Base-by-base conservation (phyloP, 2,888 invertebrate genomes). In the Microdon myrmicae region DNA sequence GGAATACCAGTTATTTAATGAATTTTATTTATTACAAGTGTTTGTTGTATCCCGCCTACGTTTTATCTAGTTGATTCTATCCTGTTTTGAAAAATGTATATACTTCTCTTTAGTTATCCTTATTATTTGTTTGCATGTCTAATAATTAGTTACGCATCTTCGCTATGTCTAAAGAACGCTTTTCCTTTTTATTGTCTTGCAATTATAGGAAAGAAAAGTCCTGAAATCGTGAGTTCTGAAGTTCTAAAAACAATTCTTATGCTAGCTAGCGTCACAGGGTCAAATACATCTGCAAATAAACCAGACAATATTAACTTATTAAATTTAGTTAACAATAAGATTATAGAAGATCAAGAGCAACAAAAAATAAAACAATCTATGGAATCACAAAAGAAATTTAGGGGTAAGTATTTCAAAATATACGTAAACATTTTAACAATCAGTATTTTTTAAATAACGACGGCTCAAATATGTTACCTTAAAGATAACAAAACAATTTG, bases 161-260 rank as follows among this genome's bases (percentile, higher is more conserved):
- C n/a, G n/a, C n/a, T n/a, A n/a, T n/a, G n/a, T n/a, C n/a, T n/a
- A n/a, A n/a, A n/a, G n/a, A n/a, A 10, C 5, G 5, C n/a, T 9
- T 9, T 8, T 7, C 6, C n/a, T 29, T 5, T 9, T 29, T 8
- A 47, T 12, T 19, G 17, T 12, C 20, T 35, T n/a, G 14, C 7
- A 32, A 66, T 12, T 61, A 54, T 16, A 73, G 74, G 71, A 17
- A 71, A 70, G 58, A 69, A 71, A 64, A 71, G 71, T 10, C 70
- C 73, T 2, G 75, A 75, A 47, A 69, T 69, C 35, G 79, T 80
- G 3, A 79, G 78, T 29, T 75, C 77, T 2, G 77, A 79, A 31
- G 80, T 80, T 8, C 55, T 79, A 2, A 74, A 76, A 17, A 80
- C 80, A n/a, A 69, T 80, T 47, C 72, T 77, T 12, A 79, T 80